phyloP scores from a whole-genome alignment of 2,888 invertebrate genomes.

The Mayetiola destructor region DNA sequence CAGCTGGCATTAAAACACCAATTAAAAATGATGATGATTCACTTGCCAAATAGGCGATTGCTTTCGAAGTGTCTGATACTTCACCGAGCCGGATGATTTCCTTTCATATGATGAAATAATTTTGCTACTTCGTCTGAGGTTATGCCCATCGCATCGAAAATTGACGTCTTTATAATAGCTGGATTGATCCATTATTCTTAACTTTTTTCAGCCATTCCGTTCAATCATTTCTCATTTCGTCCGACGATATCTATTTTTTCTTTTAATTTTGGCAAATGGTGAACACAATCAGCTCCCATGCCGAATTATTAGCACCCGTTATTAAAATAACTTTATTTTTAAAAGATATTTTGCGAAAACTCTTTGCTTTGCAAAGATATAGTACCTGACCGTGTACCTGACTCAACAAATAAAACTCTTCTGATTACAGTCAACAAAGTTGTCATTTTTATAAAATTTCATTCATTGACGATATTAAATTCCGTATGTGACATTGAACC shows the following conservation, averaged over 20 bases:
- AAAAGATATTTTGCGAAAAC: constrained; percentile 41
- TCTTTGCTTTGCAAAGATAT: no score
- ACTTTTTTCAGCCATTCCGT: constrained; percentile 41
- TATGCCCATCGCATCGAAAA: no score
- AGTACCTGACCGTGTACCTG: no score
- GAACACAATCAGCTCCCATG: constrained; percentile 55
- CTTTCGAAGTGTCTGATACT: constrained; percentile 71
- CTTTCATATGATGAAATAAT: no score
- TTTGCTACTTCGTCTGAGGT: no score
- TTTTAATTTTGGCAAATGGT: constrained; percentile 50
- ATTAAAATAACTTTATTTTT: constrained; percentile 45
- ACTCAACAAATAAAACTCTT: no score
- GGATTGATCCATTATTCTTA: constrained; percentile 25
- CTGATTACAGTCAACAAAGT: no score
- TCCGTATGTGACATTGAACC: no score
- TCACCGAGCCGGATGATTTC: no score
- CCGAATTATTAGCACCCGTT: constrained; percentile 61
- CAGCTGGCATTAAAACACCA: neutral
- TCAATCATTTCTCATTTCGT: constrained; percentile 53
- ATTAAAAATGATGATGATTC: constrained; percentile 31
- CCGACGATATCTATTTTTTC: constrained; percentile 49
- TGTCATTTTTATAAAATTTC: no score
- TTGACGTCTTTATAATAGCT: no score
- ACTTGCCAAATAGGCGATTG: constrained; percentile 80
- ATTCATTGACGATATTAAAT: no score